Percentiles rank a stretch among this genome's conserved stretches.
Evolutionary conservation across 2,888 invertebrate genomes (phyloP).

Genomic region (Ormyrus thymus): DNA sequence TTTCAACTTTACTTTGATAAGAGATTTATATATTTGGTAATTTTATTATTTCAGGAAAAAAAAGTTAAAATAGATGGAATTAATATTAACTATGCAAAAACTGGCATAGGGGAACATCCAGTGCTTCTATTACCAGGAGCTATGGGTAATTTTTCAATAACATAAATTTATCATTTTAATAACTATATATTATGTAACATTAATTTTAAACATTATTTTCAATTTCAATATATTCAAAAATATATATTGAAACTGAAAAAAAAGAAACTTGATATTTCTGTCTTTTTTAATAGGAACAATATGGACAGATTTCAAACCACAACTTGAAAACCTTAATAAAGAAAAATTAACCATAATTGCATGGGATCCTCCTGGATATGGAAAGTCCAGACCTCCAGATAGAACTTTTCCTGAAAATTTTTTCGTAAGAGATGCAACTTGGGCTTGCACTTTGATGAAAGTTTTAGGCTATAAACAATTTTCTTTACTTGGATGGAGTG

Average conservation of each 20-base stretch:
- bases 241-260: too few relatives aligned
- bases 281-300: constrained; percentile 78
- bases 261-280: background rate
- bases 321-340: constrained; percentile 81
- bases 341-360: constrained; percentile 81
- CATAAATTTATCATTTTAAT: background rate
- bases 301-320: constrained; percentile 89
- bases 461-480: constrained; percentile 81
- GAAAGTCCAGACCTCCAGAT: constrained; percentile 86
- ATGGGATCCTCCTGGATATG: constrained; percentile 94
- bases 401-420: constrained; percentile 84
- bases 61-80: constrained; percentile 80
- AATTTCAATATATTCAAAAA: too few relatives aligned
- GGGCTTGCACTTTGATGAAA: constrained; percentile 84
- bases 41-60: constrained; percentile 76
- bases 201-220: background rate
- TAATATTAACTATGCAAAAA: constrained; percentile 80
- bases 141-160: constrained; percentile 76
- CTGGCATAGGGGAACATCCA: constrained; percentile 77
- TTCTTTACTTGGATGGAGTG: constrained; percentile 92
- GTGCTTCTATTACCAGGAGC: constrained; percentile 88
- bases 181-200: background rate
- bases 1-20: background rate
- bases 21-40: background rate
- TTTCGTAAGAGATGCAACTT: constrained; percentile 84